A percentile compares a stretch with the other conserved stretches of the same genome.
Evolutionary conservation across 1,140 invertebrate species (phyloP).

Genomic region (Listronotus bonariensis): DNA sequence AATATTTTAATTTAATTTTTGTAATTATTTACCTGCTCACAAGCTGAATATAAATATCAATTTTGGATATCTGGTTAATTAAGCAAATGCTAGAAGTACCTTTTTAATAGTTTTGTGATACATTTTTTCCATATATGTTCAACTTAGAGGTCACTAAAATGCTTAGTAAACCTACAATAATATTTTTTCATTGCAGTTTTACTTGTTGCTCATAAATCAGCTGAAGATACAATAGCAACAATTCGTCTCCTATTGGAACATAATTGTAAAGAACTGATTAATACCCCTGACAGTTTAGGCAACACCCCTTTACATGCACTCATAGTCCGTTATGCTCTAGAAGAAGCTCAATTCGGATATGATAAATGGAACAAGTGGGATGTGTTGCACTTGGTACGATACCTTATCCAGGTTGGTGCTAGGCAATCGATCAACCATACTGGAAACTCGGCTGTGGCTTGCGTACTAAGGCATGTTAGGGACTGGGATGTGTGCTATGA

Average conservation of each 20-base stretch:
- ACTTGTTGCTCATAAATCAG: conserved; percentile 67
- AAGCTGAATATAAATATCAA: no score
- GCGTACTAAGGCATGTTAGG: conserved; percentile 72
- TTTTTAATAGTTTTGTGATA: no score
- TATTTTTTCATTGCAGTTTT: conserved; percentile 56
- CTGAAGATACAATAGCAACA: conserved; percentile 70
- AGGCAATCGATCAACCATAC: conserved; percentile 70
- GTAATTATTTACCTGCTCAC: no score
- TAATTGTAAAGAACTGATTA: conserved; percentile 72
- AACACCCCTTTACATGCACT: conserved; percentile 68
- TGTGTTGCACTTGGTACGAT: conserved; percentile 67
- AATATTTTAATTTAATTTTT: no score
- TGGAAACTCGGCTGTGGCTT: conserved; percentile 73
- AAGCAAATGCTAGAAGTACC: no score
- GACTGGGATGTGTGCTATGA: conserved; percentile 80
- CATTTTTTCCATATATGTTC: no score
- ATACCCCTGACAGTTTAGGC: conserved; percentile 71
- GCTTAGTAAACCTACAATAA: conserved; percentile 2
- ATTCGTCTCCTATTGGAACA: conserved; percentile 69
- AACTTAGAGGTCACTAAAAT: no score
- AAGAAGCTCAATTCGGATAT: conserved; percentile 72
- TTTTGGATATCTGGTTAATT: no score
- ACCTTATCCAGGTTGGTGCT: conserved; percentile 68
- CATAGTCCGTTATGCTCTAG: conserved; percentile 72
- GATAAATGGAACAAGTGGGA: conserved; percentile 76